Conservation (phyloP, 2,797 vertebrate genomes). For the Netta rufina region DNA sequence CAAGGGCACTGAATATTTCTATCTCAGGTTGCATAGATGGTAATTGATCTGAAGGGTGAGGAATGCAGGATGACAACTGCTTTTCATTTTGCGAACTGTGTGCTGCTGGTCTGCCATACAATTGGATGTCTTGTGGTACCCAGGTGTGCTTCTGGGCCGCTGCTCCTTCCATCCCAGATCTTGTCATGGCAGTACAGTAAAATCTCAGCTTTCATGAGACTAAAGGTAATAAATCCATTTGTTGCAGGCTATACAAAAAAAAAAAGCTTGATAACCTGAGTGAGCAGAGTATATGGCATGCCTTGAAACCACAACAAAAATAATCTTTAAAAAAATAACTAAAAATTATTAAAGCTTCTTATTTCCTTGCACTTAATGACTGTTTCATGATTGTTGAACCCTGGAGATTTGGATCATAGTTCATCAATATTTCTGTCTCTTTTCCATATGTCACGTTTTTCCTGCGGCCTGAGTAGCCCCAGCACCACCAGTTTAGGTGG, state of each 20-base stretch:
- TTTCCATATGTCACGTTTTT: background rate
- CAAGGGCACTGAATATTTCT: background rate
- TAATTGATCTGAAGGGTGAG: conserved; percentile 6
- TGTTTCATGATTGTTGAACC: background rate
- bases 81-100: background rate
- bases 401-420: background rate
- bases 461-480: background rate
- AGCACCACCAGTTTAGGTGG: rapidly evolving
- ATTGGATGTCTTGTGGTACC: background rate
- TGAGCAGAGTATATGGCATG: background rate
- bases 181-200: background rate
- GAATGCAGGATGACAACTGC: background rate
- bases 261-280: background rate
- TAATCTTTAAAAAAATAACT: background rate
- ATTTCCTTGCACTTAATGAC: background rate
- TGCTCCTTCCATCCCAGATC: background rate
- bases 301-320: background rate
- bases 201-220: background rate
- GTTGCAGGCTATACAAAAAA: background rate
- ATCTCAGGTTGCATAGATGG: background rate
- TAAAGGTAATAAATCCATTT: background rate
- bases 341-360: background rate
- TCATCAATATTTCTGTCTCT: background rate
- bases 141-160: rapidly evolving
- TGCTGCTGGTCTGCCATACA: background rate